Evolutionary conservation across 2,888 invertebrate genomes (phyloP).

Genomic region (Rhamnusium bicolor): DNA sequence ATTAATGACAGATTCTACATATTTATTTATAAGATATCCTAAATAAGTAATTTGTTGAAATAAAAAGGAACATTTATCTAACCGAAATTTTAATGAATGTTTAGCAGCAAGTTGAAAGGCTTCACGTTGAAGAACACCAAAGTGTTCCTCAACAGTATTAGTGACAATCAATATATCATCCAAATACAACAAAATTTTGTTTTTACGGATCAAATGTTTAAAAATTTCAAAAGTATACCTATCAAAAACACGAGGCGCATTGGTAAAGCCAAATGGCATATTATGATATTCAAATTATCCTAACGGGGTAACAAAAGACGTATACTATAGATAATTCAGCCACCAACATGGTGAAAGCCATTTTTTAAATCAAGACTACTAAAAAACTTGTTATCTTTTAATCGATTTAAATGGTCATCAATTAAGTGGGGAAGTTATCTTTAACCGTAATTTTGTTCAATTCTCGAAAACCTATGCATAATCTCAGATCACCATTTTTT

Average conservation of each 20-base stretch:
- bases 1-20: constrained; percentile 32
- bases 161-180: constrained; percentile 40
- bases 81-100: constrained; percentile 27
- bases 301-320: constrained; percentile 51
- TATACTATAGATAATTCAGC: constrained; percentile 50
- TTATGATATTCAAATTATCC: constrained; percentile 50
- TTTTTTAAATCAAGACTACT: constrained; percentile 49
- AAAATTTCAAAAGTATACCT: constrained; percentile 26
- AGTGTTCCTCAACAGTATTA: constrained; percentile 29
- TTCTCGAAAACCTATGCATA: constrained; percentile 50
- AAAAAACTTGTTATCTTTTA: constrained; percentile 48
- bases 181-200: constrained; percentile 36
- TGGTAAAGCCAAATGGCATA: constrained; percentile 53
- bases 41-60: constrained; percentile 25
- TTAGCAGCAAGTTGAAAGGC: constrained; percentile 12
- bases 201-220: constrained; percentile 16
- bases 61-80: constrained; percentile 37
- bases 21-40: constrained; percentile 32
- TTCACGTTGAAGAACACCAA: constrained; percentile 20
- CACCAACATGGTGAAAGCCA: constrained; percentile 51
- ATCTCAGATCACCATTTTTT: constrained; percentile 6
- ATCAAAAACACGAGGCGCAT: constrained; percentile 41
- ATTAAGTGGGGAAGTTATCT: constrained; percentile 43
- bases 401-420: constrained; percentile 52
- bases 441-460: constrained; percentile 46